phyloP scores from a whole-genome alignment of 1,140 invertebrate genomes.

The Drosophila murphyi region DNA sequence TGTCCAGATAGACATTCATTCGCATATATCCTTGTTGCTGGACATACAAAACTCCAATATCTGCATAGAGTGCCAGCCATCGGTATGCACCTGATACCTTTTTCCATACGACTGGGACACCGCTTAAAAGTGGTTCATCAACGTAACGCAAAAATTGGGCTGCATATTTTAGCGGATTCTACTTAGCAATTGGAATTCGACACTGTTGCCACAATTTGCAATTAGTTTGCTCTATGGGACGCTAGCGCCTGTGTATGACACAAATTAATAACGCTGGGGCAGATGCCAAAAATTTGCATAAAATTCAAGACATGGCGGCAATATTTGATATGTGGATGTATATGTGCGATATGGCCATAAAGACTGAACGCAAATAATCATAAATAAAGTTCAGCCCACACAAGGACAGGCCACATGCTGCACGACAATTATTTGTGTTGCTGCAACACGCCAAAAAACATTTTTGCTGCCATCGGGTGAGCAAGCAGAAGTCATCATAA shows the following conservation, averaged over 20 bases:
- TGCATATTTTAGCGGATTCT: conserved; percentile 13
- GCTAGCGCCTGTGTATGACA: conserved; percentile 12
- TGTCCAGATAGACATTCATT: background rate
- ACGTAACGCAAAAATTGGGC: conserved; percentile 25
- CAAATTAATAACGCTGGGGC: conserved; percentile 33
- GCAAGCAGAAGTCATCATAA: conserved; percentile 74
- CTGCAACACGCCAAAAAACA: conserved; percentile 79
- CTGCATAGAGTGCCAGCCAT: conserved; percentile 49
- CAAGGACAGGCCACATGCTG: conserved; percentile 70
- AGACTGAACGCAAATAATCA: conserved; percentile 63
- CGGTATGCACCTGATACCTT: conserved; percentile 55
- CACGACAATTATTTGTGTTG: conserved; percentile 81
- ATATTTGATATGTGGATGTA: conserved; percentile 31
- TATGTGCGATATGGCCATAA: conserved; percentile 42
- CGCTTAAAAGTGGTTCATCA: conserved; percentile 62
- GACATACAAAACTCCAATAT: conserved; percentile 47
- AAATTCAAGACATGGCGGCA: conserved; percentile 47
- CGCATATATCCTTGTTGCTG: conserved; percentile 11
- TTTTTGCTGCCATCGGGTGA: conserved; percentile 40
- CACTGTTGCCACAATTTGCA: conserved; percentile 19
- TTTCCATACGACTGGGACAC: conserved; percentile 41
- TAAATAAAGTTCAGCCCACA: conserved; percentile 67
- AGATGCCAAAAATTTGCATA: conserved; percentile 46
- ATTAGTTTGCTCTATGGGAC: conserved; percentile 30
- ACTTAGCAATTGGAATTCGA: background rate